Evolutionary conservation across 2,113 vertebrate genomes (phyloP).

Genomic region (Stomatorhinus ivindoensis): DNA sequence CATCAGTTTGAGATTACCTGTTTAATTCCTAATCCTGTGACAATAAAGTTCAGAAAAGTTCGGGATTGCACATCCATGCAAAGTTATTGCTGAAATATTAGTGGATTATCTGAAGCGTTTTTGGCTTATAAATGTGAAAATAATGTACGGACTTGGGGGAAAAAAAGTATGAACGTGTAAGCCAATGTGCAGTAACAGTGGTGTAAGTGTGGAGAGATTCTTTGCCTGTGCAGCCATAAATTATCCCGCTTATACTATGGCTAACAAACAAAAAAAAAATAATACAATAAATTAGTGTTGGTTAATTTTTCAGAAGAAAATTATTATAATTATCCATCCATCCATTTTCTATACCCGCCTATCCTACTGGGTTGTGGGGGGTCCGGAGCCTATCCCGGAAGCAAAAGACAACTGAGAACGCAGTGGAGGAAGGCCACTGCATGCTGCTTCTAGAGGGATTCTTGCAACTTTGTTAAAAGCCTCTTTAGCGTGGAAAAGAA

Average conservation of each 20-base stretch:
- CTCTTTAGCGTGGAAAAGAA: neutral
- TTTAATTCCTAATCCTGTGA: neutral
- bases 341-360: too few species aligned
- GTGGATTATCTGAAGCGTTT: neutral
- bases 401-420: constrained; percentile 17
- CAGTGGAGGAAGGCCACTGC: neutral
- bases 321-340: too few species aligned
- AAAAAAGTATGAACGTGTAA: neutral
- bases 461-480: neutral
- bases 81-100: neutral
- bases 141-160: neutral
- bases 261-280: neutral
- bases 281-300: neutral
- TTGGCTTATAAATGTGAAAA: neutral
- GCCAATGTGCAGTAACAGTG: neutral
- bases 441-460: neutral
- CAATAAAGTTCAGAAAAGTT: neutral
- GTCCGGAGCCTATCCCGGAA: too few species aligned
- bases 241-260: neutral
- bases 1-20: neutral
- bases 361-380: too few species aligned
- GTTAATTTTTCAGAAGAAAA: neutral
- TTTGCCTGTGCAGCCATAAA: neutral
- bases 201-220: neutral
- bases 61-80: neutral